Base-by-base conservation (phyloP, 2,888 invertebrate genomes). In the Drosophila niveifrons region DNA sequence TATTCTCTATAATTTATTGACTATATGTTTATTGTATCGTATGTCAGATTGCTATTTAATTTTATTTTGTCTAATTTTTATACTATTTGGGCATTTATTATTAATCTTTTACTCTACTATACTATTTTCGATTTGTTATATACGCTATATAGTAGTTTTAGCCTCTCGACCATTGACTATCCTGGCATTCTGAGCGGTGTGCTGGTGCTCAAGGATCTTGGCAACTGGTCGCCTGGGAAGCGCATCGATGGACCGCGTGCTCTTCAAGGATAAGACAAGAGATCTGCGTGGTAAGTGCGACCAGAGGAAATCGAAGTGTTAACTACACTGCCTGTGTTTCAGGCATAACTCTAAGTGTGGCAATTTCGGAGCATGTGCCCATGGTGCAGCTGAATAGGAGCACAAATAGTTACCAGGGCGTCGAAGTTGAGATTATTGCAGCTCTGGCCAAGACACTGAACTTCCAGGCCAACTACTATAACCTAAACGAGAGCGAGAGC, bases 131-230 rank as follows among this genome's bases (percentile, higher is more conserved):
- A 31, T 10, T 10, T 31, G 8, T 31, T 8, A 10, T 31, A 31
- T 31, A 2, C 9, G 1, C 7, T 13, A 36, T 13, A 39, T 39
- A 9, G 1, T 29, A 96, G 95, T 94, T 96, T 95, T 73, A 95
- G 95, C 82, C 91, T 97, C 0, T 94, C 94, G 1, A 96, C 96
- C 0, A 95, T 96, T 1, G 95, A 96, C 0, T 97, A 95, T 91
- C 96, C 97, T 0, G 94, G 94, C 11, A 94, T 94, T 0, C 92
- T 94, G 6, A 92, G 92, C 55, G 90, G 90, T 0, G 91, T 93
- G 1, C 93, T 96, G 17, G 93, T 95, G 1, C 94, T 95, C 0
- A 93, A 94, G 75, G 93, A 95, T 66, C 90, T 97, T 11, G 95
- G 95, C 80, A 94, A 94, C 41, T 97, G 96, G 96, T 93, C 94